Percentiles rank a stretch among this genome's conserved stretches.
phyloP scores from a whole-genome alignment of 1,140 invertebrate genomes.

The Temnothorax curvispinosus region DNA sequence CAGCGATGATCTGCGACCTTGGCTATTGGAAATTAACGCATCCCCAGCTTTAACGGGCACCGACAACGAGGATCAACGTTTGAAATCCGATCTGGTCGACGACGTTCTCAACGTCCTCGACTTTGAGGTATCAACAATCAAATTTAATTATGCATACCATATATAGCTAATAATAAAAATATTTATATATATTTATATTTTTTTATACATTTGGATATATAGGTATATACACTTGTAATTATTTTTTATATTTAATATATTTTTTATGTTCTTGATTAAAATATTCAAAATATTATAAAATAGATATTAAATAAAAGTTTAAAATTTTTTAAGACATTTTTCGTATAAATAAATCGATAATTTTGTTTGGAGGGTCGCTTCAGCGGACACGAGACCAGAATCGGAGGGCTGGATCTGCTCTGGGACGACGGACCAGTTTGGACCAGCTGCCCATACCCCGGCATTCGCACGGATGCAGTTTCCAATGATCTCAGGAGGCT shows the following conservation, averaged over 20 bases:
- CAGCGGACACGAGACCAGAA: slow-evolving; percentile 86
- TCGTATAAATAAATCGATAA: slow-evolving; percentile 20
- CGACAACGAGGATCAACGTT: slow-evolving; percentile 86
- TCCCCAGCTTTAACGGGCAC: slow-evolving; percentile 89
- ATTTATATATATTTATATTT: neutral
- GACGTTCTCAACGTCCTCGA: slow-evolving; percentile 84
- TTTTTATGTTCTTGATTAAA: neutral
- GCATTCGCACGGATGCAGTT: slow-evolving; percentile 30
- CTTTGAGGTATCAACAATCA: slow-evolving; percentile 74
- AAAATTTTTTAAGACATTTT: neutral
- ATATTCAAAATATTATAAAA: neutral
- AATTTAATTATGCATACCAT: neutral
- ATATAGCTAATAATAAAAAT: neutral
- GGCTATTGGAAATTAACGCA: slow-evolving; percentile 89
- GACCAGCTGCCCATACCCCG: slow-evolving; percentile 62
- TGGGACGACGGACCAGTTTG: slow-evolving; percentile 87
- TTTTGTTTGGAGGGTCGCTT: slow-evolving; percentile 72
- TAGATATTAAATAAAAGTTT: neutral
- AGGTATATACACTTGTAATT: neutral
- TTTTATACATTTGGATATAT: neutral
- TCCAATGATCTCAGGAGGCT: slow-evolving; percentile 64
- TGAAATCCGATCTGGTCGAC: slow-evolving; percentile 84
- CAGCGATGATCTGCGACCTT: slow-evolving; percentile 87
- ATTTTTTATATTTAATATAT: neutral
- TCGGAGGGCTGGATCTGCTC: slow-evolving; percentile 88